These are phyloP conservation scores for Nematostella vectensis DNA, from an alignment of 92 coral and sea anemone genomes.

Conservation along the genomic window DNA sequence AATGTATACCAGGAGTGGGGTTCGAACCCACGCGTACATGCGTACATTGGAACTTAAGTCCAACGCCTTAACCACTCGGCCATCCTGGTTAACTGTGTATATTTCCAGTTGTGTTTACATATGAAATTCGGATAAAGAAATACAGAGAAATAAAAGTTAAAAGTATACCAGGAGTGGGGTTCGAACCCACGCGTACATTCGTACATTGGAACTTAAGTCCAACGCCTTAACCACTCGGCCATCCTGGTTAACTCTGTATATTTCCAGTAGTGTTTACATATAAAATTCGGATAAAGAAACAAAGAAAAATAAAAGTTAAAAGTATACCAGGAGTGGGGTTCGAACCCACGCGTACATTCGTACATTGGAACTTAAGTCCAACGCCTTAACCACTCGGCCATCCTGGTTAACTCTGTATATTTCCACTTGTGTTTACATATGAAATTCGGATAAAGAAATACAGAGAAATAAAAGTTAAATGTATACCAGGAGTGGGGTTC, in stretches of 20 bases:
- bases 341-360: constrained; percentile 92
- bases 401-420: too few relatives aligned
- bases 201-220: constrained; percentile 99
- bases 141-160: too few relatives aligned
- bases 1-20: constrained; percentile 79
- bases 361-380: constrained; percentile 99
- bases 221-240: constrained; percentile 99
- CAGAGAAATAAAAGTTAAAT: too few relatives aligned
- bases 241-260: too few relatives aligned
- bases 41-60: constrained; percentile 99
- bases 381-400: constrained; percentile 99
- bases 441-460: too few relatives aligned
- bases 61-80: constrained; percentile 99
- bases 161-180: constrained; percentile 84
- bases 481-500: constrained; percentile 78
- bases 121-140: too few relatives aligned
- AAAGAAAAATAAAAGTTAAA: too few relatives aligned
- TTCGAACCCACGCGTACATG: constrained; percentile 84
- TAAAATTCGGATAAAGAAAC: too few relatives aligned
- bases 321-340: constrained; percentile 84
- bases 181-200: constrained; percentile 90
- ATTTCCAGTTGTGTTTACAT: too few relatives aligned
- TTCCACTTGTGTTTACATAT: too few relatives aligned
- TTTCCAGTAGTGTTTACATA: too few relatives aligned
- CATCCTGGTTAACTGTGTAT: too few relatives aligned